Percentiles rank a stretch among this genome's conserved stretches.
phyloP scores from a whole-genome alignment of 2,797 vertebrate species.

The Mastacembelus armatus region DNA sequence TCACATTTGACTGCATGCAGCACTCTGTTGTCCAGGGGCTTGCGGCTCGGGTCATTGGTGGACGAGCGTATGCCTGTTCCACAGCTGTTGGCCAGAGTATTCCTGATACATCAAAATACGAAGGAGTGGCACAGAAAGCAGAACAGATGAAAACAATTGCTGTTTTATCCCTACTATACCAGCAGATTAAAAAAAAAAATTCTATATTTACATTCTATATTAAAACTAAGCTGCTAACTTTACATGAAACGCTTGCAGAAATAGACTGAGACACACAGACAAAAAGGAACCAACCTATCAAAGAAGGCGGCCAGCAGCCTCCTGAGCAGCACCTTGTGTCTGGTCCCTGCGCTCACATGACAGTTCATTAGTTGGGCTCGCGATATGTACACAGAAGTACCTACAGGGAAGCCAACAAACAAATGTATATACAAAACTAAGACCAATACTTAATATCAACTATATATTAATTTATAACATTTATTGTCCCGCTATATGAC shows the following conservation, averaged over 20 bases:
- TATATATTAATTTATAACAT: not conserved
- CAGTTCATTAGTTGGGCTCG: slow-evolving; percentile 98
- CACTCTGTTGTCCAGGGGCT: slow-evolving; percentile 94
- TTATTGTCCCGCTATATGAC: not conserved
- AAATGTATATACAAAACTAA: slow-evolving; percentile 3
- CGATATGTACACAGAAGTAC: slow-evolving; percentile 95
- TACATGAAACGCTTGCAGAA: slow-evolving; percentile 65
- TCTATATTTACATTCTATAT: slow-evolving; percentile 45
- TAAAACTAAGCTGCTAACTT: slow-evolving; percentile 34
- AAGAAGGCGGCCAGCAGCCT: slow-evolving; percentile 96
- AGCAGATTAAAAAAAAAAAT: slow-evolving; percentile 24
- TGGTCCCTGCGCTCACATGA: slow-evolving; percentile 94
- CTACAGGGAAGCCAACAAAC: slow-evolving; percentile 43
- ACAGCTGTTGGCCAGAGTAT: slow-evolving; percentile 95
- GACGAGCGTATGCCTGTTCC: slow-evolving; percentile 96
- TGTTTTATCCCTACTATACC: slow-evolving; percentile 1
- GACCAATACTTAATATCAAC: not conserved
- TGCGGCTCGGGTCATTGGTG: slow-evolving; percentile 94
- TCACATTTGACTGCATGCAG: slow-evolving; percentile 96
- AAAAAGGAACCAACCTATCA: slow-evolving; percentile 87
- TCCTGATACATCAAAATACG: slow-evolving; percentile 79
- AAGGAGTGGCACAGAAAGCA: slow-evolving; percentile 15
- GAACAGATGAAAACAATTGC: slow-evolving; percentile 44
- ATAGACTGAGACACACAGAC: slow-evolving; percentile 43
- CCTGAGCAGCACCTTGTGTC: slow-evolving; percentile 95